phyloP scores from a whole-genome alignment of 2,113 vertebrate genomes.

The Archocentrus centrarchus region DNA sequence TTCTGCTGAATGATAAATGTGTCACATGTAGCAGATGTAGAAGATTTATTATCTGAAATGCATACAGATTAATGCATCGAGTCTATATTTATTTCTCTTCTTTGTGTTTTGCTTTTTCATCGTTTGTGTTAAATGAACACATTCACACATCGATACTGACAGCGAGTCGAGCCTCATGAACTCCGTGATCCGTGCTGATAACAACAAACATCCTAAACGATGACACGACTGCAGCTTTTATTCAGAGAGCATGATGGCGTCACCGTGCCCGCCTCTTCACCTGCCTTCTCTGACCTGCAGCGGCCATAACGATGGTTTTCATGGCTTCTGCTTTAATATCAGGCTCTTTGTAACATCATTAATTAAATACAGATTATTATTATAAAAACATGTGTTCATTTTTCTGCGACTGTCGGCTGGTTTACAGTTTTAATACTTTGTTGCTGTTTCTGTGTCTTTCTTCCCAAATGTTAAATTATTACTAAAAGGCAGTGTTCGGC shows the following conservation, averaged over 20 bases:
- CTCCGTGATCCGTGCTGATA: slow-evolving; percentile 26
- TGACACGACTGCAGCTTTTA: not conserved
- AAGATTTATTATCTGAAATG: fast-evolving
- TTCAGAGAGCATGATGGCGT: fast-evolving
- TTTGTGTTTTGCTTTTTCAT: not conserved
- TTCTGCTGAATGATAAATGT: not conserved
- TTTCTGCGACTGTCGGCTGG: fast-evolving
- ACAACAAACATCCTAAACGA: not conserved
- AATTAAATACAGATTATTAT: not conserved
- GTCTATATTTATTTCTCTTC: not conserved
- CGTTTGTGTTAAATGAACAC: not conserved
- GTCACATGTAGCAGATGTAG: fast-evolving
- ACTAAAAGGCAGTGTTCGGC: too few species aligned
- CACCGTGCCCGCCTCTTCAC: not conserved
- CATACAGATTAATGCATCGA: not conserved
- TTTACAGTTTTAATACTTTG: too few species aligned
- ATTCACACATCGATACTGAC: not conserved
- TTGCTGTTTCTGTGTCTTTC: not conserved
- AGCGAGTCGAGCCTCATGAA: not conserved
- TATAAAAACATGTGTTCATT: not conserved
- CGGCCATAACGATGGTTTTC: not conserved
- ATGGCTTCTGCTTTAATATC: not conserved
- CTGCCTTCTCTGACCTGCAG: fast-evolving
- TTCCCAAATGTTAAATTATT: too few species aligned
- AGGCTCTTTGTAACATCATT: too few species aligned